Evolutionary conservation across 2,888 invertebrate genomes (phyloP), one percentile per base, ranked within the genome.

Genomic region (Xanthia icteritia): DNA sequence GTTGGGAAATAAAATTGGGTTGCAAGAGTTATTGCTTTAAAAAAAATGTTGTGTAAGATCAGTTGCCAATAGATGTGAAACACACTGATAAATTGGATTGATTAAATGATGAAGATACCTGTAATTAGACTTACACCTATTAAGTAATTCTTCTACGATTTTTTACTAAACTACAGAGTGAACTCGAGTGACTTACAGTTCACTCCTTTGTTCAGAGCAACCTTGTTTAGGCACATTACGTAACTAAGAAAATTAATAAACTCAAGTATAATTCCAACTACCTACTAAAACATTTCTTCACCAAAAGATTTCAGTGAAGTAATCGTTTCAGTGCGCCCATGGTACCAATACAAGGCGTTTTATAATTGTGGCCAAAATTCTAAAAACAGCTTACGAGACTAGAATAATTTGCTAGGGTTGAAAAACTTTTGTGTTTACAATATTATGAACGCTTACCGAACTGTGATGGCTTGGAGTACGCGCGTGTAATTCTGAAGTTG

Each of bases 401-500:
- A 5, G 73, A 81, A 84, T 83, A 81, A 77, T 73, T 80, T 39
- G 31, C 23, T 13, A 65, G 36, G 27, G 54, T 73, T 70, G 13
- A 66, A 23, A 9, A 80, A 76, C 36, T 81, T 80, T 68, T 68
- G 67, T 83, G 69, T 74, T 74, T 42, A 51, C n/a, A 70, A 31
- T 20, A 17, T 54, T 54, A 58, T 48, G 27, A 73, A 73, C 60
- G 48, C 69, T 76, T 64, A 42, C 31, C 39, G 2, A 51, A 68
- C 42, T 56, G 39, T 60, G 58, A 63, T 67, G 67, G n/a, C 15
- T 54, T 77, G 3, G 48, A 77, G 20, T 31, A 51, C 36, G 64
- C 60, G 45, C 60, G 61, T 72, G 63, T 74, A 36, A 58, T 60
- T 83, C n/a, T 27, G 15, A 65, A 68, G 58, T 77, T 72, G 71